Percentiles rank a stretch among this genome's conserved stretches.
phyloP scores from a whole-genome alignment of 2,113 vertebrate species.

The Jaculus jaculus region DNA sequence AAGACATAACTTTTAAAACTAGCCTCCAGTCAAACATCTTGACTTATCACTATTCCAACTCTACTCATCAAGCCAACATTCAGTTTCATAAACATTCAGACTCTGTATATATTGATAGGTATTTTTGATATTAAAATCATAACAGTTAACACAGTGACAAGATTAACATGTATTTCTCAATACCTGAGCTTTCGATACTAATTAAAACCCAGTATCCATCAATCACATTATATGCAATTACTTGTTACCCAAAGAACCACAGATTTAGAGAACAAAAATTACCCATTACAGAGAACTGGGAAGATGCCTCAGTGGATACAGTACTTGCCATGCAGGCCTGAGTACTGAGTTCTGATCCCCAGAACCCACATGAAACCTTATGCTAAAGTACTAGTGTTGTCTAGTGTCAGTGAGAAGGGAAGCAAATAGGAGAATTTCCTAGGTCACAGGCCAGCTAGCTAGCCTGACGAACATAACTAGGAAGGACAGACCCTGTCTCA shows the following conservation, averaged over 20 bases:
- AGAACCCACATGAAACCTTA: too few relatives aligned
- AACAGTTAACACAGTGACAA: slow-evolving; percentile 40
- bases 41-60: background rate
- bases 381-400: too few relatives aligned
- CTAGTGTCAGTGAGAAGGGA: too few relatives aligned
- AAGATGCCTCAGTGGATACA: too few relatives aligned
- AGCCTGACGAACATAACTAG: too few relatives aligned
- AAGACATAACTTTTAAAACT: background rate
- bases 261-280: slow-evolving; percentile 12
- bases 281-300: too few relatives aligned
- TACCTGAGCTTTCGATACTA: background rate
- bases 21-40: background rate
- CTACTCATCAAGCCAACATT: background rate
- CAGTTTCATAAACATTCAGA: background rate
- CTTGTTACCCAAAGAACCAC: background rate
- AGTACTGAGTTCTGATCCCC: too few relatives aligned
- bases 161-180: background rate
- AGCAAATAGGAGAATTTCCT: too few relatives aligned
- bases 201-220: background rate
- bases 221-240: background rate
- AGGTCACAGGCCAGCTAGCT: too few relatives aligned
- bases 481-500: too few relatives aligned
- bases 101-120: background rate
- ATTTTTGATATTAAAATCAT: background rate
- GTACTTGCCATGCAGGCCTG: too few relatives aligned